Evolutionary conservation across 2,888 invertebrate genomes (phyloP), one percentile per base, ranked within the genome.

Genomic region (Piscicola geometra): DNA sequence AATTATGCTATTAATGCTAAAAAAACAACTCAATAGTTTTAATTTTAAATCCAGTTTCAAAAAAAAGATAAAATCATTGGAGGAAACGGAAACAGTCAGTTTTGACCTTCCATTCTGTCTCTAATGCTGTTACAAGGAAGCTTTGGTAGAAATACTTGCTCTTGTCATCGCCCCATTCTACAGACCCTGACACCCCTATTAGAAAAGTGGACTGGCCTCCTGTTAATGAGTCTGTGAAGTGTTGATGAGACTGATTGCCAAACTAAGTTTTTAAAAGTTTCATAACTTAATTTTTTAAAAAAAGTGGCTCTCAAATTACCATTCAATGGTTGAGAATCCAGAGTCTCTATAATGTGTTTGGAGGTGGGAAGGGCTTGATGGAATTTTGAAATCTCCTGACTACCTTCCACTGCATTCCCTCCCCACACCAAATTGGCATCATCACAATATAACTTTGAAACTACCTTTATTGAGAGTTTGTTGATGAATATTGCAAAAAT

Each of bases 351-450:
- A 1, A 87, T 88, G 83, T 94, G 94, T 80, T 90, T 90, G 30
- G 93, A 91, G 0, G 90, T 86, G 1, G 96, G 95, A 76, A 96
- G 86, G 79, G 92, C 91, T 83, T 91, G 89, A 79, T 92, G 89
- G 83, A 93, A 95, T 82, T 92, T 92, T 82, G 92, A 90, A 76
- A 97, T 93, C 78, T 89, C 89, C 50, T 92, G 91, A 82, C 89
- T 90, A 5, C 93, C 93, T 75, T 88, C 89, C 0, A 91, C 88
- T 5, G 91, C 91, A 85, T 93, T 93, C 36, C 96, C 96, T 87
- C 96, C 95, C 95, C 94, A 97, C 67, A 93, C 90, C 73, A 94
- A 86, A n/a, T 91, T 87, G 5, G 92, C 93, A 33, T 90, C 89
- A 68, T 93, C 93, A 81, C 93, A 87, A 83, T 95, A 96, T 66